Percentiles rank a stretch among this genome's conserved stretches.
Evolutionary conservation across 2,888 invertebrate genomes (phyloP).

Genomic region (Parascotia fuliginaria): DNA sequence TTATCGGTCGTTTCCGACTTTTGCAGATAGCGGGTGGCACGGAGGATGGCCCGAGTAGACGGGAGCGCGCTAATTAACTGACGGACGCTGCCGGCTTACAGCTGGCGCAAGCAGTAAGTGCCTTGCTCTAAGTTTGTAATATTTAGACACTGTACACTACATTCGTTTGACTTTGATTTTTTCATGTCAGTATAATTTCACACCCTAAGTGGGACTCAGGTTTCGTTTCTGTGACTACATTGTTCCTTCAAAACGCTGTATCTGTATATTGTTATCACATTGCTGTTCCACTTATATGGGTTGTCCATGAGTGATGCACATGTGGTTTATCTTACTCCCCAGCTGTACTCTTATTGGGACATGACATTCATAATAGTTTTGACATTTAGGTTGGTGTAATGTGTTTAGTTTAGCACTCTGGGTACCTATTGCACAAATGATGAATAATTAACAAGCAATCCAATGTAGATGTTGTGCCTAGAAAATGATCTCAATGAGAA

Average conservation of each 20-base stretch:
- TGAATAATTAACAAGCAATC: background rate
- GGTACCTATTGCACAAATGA: background rate
- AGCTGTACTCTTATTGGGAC: slow-evolving; percentile 1
- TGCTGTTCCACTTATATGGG: background rate
- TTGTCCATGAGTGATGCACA: slow-evolving; percentile 12
- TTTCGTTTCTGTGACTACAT: slow-evolving; percentile 1
- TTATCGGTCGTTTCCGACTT: slow-evolving; percentile 83
- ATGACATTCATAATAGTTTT: background rate
- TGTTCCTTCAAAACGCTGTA: background rate
- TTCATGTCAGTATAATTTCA: slow-evolving; percentile 13
- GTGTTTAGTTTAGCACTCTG: background rate
- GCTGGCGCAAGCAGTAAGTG: slow-evolving; percentile 82
- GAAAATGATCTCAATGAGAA: background rate
- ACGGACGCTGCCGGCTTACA: slow-evolving; percentile 82
- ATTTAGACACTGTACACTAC: slow-evolving; percentile 13
- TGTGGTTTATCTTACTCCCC: slow-evolving; percentile 1
- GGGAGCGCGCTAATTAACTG: slow-evolving; percentile 79
- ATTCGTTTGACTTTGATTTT: slow-evolving; percentile 41
- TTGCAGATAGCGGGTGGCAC: slow-evolving; percentile 80
- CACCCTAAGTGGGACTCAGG: background rate
- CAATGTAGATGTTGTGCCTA: background rate
- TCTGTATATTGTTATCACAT: slow-evolving; percentile 3
- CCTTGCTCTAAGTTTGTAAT: slow-evolving; percentile 17
- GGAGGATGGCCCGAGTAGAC: slow-evolving; percentile 79
- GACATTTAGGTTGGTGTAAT: background rate